Base-by-base conservation (phyloP, 2,888 invertebrate species). In the Plebejus argus region DNA sequence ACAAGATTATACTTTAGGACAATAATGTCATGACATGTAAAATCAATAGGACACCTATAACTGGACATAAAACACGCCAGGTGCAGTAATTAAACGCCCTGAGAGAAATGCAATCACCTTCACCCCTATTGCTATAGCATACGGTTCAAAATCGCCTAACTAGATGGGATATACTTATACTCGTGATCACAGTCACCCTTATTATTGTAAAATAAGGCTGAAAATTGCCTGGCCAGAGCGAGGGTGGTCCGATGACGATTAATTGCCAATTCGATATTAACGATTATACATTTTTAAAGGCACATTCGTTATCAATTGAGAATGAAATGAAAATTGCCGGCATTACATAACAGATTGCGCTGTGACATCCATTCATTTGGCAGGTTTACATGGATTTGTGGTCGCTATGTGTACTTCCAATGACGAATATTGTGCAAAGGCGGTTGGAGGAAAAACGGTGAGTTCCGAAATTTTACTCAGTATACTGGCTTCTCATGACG, bases 221-320 rank as follows among this genome's bases (percentile, higher is more conserved):
- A 39, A 10, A 35, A 23, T 77, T 7, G 15, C 23, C 0, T 49
- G 74, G 35, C 76, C 5, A 56, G 4, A 8, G 28, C 12, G 12
- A 61, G 33, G 33, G 28, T 76, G 78, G 77, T 77, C 61, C 81
- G 79, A 75, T 79, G 78, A 76, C 79, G 76, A 80, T 81, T 81
- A 80, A 81, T 79, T 78, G 78, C 74, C 76, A 74, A 75, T 75
- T 78, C 76, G 80, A 78, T 79, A 80, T 79, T 78, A 77, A 76
- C 79, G 78, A 77, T 71, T 56, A 71, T 23, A 77, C 77, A 77
- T 77, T 72, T 77, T 77, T 77, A 58, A 77, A 77, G 66, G 76
- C 71, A 56, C 49, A 77, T 71, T 77, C 53, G 71, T 77, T 72
- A 72, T 58, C 71, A 72, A 70, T 76, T 70, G 33, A 35, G 56